Conservation (phyloP, 2,888 invertebrate species). For the Coelogynopora nodosa region DNA sequence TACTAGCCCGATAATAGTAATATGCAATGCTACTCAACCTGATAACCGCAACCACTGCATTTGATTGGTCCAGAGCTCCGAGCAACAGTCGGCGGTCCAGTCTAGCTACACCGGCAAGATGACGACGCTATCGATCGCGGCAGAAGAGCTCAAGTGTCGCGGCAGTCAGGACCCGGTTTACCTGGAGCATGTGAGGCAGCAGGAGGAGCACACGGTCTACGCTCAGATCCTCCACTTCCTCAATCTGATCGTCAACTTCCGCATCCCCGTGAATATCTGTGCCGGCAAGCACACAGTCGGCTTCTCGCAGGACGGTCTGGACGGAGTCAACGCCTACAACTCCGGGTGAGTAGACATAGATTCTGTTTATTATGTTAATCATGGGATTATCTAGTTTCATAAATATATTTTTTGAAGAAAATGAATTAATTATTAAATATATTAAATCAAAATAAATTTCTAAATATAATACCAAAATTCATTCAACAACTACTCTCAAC, state of each 20-base stretch:
- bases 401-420: too few species aligned
- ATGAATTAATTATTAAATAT: too few species aligned
- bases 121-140: constrained; percentile 36
- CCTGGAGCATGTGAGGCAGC: not conserved
- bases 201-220: constrained; percentile 43
- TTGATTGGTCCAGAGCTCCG: too few species aligned
- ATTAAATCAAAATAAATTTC: too few species aligned
- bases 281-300: not conserved
- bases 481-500: too few species aligned
- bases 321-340: not conserved
- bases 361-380: too few species aligned
- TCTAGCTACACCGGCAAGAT: constrained; percentile 37
- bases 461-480: too few species aligned
- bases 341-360: not conserved
- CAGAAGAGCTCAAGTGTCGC: constrained; percentile 37
- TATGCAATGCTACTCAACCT: too few species aligned
- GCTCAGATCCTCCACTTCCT: constrained; percentile 43
- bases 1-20: too few species aligned
- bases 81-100: not conserved
- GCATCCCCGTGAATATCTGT: constrained; percentile 33
- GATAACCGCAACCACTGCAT: too few species aligned
- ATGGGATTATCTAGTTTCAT: too few species aligned
- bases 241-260: constrained; percentile 43
- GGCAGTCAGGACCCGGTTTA: not conserved
- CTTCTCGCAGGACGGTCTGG: not conserved